Base-by-base conservation (phyloP, 2,888 invertebrate species). In the Cephonodes hylas region DNA sequence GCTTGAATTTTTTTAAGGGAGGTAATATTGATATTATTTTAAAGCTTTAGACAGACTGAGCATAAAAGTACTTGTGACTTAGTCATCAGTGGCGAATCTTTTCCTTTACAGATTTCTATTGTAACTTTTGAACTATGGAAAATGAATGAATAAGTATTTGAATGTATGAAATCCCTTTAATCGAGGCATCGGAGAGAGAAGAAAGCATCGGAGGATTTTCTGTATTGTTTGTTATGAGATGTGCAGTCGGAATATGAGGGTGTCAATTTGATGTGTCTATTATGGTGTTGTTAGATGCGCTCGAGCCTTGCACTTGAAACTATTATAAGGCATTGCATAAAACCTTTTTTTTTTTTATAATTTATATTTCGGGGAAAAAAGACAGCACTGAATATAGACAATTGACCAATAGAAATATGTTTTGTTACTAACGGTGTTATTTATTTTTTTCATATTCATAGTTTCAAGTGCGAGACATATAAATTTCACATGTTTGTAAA, bases 161-260 rank as follows among this genome's bases (percentile, higher is more conserved):
- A 15, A 15, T 53, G 27, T 25, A 48, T n/a, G 48, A 25, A 48
- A 15, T 27, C 27, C 27, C 38, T 27, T 15, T 31, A 53, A 31
- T 27, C n/a, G n/a, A n/a, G n/a, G n/a, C n/a, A 18, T 27, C 10
- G 27, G 18, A 23, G 22, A 46, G 53, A 53, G 31, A 8, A 4
- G 18, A 18, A 53, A 27, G 10, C 18, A 10, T 10, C 8, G 53
- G 27, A 53, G 15, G 31, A 27, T 53, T 53, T 27, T 31, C 31
- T 10, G 18, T 53, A 4, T 4, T 53, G 31, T 31, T 18, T 27
- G 53, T 31, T 18, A 53, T 31, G 4, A 18, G 31, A 53, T 31
- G 75, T 80, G 80, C 74, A 75, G 79, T 82, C 76, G 79, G 81
- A 71, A 73, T 71, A 80, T 81, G 77, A 81, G 80, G 83, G 82